Evolutionary conservation across 2,888 invertebrate genomes (phyloP), one percentile per base, ranked within the genome.

Genomic region (Oligia fasciuncula): DNA sequence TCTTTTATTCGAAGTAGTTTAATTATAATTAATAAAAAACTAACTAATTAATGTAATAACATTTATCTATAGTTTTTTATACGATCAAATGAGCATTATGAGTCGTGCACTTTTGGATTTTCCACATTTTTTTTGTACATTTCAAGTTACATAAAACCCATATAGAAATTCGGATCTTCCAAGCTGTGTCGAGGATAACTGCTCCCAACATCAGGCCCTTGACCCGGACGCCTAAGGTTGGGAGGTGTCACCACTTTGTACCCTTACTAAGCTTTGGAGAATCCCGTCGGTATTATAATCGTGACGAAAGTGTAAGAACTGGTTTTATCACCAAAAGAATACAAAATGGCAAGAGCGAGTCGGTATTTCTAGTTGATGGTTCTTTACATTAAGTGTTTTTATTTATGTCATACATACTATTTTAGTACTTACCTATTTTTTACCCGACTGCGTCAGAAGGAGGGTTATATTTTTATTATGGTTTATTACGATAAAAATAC

Each of bases 191-290:
- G 86, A 83, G 80, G 79, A 67, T 77, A 83, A 77, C 80, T 73
- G 46, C 80, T 75, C n/a, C 35, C 80, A 73, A 62, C 63, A n/a
- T n/a, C n/a, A 85, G 86, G 83, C 70, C 83, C 86, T 85, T 86
- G 86, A 85, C 85, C 86, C 63, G 29, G 35, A 73, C 62, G 23
- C 11, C 60, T 65, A 67, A 83, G 66, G 66, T 72, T 51, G 65
- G 29, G 65, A 75, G 49, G 57, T 80, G 76, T 80, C 77, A 60
- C 66, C 72, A 75, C 67, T 29, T 69, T 54, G 29, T 76, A 76
- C 46, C 73, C 68, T 73, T 73, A 83, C 66, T 65, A 73, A 83
- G 60, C 43, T 62, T 80, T 73, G 40, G 63, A 73, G 71, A 75
- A 76, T 76, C 23, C 63, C 23, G 57, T 43, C 72, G 65, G 72